phyloP scores from a whole-genome alignment of 2,797 vertebrate genomes.

The Oreochromis mossambicus region DNA sequence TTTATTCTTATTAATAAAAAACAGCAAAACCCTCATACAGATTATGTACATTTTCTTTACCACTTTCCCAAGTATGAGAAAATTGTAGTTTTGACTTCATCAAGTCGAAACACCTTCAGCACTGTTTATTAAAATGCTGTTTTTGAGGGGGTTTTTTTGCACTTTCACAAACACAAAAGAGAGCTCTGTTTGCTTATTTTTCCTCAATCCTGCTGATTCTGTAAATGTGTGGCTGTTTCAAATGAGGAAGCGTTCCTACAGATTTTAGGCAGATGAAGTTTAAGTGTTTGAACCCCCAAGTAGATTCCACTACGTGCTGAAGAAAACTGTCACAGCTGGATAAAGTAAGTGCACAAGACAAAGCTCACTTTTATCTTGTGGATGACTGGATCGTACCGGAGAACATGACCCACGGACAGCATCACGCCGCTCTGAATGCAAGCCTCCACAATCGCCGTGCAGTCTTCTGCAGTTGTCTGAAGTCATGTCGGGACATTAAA shows the following conservation, averaged over 20 bases:
- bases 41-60: background rate
- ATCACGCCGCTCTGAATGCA: constrained; percentile 75
- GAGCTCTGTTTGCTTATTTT: background rate
- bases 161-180: background rate
- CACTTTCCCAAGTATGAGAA: background rate
- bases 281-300: background rate
- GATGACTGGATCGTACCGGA: constrained; percentile 78
- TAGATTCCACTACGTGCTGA: background rate
- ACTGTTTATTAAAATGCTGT: background rate
- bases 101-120: background rate
- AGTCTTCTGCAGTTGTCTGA: constrained; percentile 77
- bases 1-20: background rate
- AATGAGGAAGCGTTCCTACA: background rate
- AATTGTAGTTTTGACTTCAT: background rate
- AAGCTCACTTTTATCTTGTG: constrained; percentile 76
- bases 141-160: rapidly evolving
- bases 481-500: background rate
- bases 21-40: background rate
- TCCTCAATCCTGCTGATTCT: background rate
- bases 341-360: background rate
- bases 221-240: background rate
- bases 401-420: constrained; percentile 81
- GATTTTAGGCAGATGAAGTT: background rate
- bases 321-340: background rate
- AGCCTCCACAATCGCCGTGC: constrained; percentile 71